phyloP scores from a whole-genome alignment of 2,797 vertebrate species.

The Bovichtus variegatus region DNA sequence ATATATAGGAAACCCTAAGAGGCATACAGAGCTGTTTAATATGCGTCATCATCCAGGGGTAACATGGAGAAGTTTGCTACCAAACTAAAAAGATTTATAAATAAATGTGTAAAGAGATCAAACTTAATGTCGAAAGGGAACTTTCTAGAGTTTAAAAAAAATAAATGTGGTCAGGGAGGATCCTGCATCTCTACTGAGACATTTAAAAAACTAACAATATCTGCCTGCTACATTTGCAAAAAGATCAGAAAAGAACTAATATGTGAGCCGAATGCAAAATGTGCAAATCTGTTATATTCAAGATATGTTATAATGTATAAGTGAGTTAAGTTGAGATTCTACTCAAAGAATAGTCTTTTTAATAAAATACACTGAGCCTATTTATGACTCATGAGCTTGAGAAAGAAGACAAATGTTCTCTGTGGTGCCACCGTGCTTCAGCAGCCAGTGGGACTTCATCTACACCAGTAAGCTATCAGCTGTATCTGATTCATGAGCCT shows the following conservation, averaged over 20 bases:
- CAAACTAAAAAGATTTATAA: neutral
- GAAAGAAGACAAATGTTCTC: neutral
- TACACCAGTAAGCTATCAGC: neutral
- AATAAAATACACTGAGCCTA: neutral
- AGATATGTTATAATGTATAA: too few relatives aligned
- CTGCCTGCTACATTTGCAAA: neutral
- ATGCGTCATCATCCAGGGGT: too few relatives aligned
- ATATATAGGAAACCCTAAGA: too few relatives aligned
- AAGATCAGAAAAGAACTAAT: neutral
- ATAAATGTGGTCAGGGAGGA: neutral
- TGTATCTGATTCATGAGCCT: neutral
- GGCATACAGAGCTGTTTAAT: too few relatives aligned
- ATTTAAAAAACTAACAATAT: too few relatives aligned
- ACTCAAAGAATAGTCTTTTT: neutral
- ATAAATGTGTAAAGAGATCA: neutral
- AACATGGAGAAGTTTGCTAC: neutral
- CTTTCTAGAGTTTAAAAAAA: neutral
- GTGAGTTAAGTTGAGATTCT: neutral
- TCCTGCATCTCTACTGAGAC: neutral
- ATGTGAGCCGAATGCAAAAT: too few relatives aligned
- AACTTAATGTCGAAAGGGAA: neutral
- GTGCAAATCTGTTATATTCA: too few relatives aligned
- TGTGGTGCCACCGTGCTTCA: too few relatives aligned
- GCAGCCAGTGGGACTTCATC: neutral
- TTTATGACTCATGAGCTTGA: neutral